Percentiles rank a stretch among this genome's conserved stretches.
phyloP scores from a whole-genome alignment of 2,888 invertebrate species.

The Thereva unica region DNA sequence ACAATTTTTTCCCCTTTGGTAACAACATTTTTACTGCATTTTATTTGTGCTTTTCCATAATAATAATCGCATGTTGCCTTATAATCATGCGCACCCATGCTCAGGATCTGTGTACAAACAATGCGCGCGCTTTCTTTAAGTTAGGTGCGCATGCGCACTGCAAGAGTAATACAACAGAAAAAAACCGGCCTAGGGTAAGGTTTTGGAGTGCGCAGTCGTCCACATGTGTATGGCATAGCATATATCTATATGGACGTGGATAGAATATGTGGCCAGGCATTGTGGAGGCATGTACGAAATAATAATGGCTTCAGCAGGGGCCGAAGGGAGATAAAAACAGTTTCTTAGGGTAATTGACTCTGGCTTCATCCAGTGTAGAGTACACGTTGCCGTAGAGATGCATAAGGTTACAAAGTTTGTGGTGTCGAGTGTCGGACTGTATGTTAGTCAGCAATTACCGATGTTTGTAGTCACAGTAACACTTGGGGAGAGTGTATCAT shows the following conservation, averaged over 20 bases:
- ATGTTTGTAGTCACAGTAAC: slow-evolving; percentile 31
- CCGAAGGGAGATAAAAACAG: slow-evolving; percentile 16
- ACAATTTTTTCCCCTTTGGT: not conserved
- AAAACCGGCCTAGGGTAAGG: slow-evolving; percentile 13
- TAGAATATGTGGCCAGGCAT: too few species aligned
- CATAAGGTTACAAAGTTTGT: slow-evolving; percentile 26
- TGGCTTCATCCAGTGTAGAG: not conserved
- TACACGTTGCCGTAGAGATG: slow-evolving; percentile 18
- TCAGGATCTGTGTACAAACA: slow-evolving; percentile 23
- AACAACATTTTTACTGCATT: not conserved
- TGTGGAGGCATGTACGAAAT: too few species aligned
- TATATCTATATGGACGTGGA: too few species aligned
- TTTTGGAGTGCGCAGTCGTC: not conserved
- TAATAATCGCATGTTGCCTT: slow-evolving; percentile 15
- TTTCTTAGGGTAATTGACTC: slow-evolving; percentile 30
- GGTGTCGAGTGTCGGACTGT: slow-evolving; percentile 19
- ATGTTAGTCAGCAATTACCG: slow-evolving; percentile 30
- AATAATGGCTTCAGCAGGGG: not conserved
- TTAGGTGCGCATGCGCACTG: slow-evolving; percentile 24
- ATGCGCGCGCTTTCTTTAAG: slow-evolving; percentile 32
- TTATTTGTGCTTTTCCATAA: slow-evolving; percentile 1
- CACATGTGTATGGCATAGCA: too few species aligned
- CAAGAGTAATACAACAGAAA: not conserved
- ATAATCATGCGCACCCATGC: slow-evolving; percentile 31
- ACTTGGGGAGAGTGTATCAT: slow-evolving; percentile 4